Evolutionary conservation across 2,888 invertebrate species (phyloP).

Genomic region (Lymantria dispar): DNA sequence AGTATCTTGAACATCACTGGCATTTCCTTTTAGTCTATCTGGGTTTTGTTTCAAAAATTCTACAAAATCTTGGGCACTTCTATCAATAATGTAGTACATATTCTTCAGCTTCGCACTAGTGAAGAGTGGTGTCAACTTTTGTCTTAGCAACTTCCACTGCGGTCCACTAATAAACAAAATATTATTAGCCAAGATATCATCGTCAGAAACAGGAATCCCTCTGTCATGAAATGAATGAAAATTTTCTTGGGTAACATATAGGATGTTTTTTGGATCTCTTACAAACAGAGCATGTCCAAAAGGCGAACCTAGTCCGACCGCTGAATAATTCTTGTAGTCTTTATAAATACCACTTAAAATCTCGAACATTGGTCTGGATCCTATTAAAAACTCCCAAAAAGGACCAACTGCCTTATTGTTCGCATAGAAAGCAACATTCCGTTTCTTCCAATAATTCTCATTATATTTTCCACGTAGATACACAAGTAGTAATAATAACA

Average conservation of each 20-base stretch:
- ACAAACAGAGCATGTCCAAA: slow-evolving; percentile 39
- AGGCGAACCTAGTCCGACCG: slow-evolving; percentile 43
- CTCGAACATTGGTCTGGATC: slow-evolving; percentile 44
- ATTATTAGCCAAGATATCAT: slow-evolving; percentile 48
- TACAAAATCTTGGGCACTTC: slow-evolving; percentile 53
- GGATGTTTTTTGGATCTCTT: slow-evolving; percentile 43
- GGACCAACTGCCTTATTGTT: slow-evolving; percentile 44
- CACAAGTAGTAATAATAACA: slow-evolving; percentile 14
- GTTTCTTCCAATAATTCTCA: slow-evolving; percentile 53
- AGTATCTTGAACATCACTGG: slow-evolving; percentile 8
- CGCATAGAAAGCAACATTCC: slow-evolving; percentile 45
- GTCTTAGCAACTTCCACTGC: slow-evolving; percentile 59
- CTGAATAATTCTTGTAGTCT: slow-evolving; percentile 44
- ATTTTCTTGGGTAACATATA: slow-evolving; percentile 42
- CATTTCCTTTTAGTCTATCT: slow-evolving; percentile 30
- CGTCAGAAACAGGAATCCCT: slow-evolving; percentile 39
- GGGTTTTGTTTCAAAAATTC: slow-evolving; percentile 43
- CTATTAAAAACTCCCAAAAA: slow-evolving; percentile 42
- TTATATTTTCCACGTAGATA: slow-evolving; percentile 45
- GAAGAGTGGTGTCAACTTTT: slow-evolving; percentile 59
- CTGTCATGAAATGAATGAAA: slow-evolving; percentile 49
- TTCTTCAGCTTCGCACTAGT: slow-evolving; percentile 58
- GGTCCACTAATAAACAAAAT: slow-evolving; percentile 46
- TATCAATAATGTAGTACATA: slow-evolving; percentile 61
- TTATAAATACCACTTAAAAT: slow-evolving; percentile 46